Evolutionary conservation across 2,113 vertebrate species (phyloP), one percentile per base, ranked within the genome.

Genomic region (Cettia cetti): DNA sequence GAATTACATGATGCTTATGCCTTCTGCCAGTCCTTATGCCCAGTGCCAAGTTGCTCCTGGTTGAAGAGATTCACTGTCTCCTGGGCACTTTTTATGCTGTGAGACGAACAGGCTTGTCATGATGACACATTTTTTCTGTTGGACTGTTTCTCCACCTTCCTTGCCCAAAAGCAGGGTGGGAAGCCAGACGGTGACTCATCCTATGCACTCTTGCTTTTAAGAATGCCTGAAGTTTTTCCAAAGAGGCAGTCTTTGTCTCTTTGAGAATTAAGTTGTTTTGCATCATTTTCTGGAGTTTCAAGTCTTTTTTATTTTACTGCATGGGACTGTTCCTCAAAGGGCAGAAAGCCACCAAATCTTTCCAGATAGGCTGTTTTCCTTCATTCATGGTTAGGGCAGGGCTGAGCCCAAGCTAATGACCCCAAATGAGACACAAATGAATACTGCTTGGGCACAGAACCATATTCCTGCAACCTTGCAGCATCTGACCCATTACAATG

Each of bases 81-180:
- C 39, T 3, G 19, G 78, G 42, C 54, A 59, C 50, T 63, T 69
- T 59, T 64, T 27, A 18, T 52, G 27, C 31, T 21, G 13, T n/a
- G 91, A 90, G 68, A 64, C 71, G 87, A 94, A 77, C 42, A 74
- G 66, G 27, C 68, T 82, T 77, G 87, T 28, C 10, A 7, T 33
- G 66, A 82, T 83, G 59, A 90, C 59, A 91, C 45, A 19, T 10
- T 77, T 86, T 71, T 88, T 86, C 59, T 90, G 18, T 31, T 77
- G 71, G 68, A 74, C 68, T 33, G 15, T 92, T 94, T 68, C 75
- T 85, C 16, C 19, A 63, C 39, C 11, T 11, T 91, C 37, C 30
- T 54, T 87, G 82, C 49, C 54, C 91, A 83, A 70, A 82, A 90
- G 39, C 40, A 2, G 3, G 9, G 68, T 66, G 56, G 10, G 33